Evolutionary conservation across 2,113 vertebrate genomes (phyloP).

Genomic region (Festucalex cinctus): DNA sequence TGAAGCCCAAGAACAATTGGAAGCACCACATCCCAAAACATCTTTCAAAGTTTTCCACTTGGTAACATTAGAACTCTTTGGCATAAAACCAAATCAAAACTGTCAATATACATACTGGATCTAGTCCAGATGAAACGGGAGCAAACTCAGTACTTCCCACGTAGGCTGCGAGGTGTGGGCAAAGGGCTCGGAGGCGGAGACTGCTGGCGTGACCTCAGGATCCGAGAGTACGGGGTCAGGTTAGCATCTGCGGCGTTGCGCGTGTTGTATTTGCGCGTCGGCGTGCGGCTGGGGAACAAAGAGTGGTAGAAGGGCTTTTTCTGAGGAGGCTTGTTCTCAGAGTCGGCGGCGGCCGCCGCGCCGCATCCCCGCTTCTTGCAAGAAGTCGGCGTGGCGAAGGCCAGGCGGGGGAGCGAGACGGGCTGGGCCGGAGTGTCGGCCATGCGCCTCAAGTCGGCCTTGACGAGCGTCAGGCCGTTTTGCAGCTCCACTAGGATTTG

Average conservation of each 20-base stretch:
- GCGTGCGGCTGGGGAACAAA: conserved; percentile 64
- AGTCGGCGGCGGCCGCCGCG: conserved; percentile 50
- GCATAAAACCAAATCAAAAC: not conserved
- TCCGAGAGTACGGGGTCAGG: conserved; percentile 68
- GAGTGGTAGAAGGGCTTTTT: conserved; percentile 83
- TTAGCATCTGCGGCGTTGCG: conserved; percentile 42
- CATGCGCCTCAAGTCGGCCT: conserved; percentile 84
- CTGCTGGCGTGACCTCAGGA: conserved; percentile 74
- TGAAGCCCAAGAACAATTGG: not conserved
- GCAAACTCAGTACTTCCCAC: conserved; percentile 54
- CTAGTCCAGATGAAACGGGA: not conserved
- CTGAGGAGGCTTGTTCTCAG: conserved; percentile 82
- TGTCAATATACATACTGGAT: not conserved
- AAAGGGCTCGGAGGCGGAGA: conserved; percentile 69
- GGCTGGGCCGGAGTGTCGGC: conserved; percentile 68
- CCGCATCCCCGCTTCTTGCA: conserved; percentile 80
- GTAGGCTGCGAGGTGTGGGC: conserved; percentile 61
- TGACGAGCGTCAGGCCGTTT: conserved; percentile 85
- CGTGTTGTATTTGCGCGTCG: conserved; percentile 54
- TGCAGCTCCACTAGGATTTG: conserved; percentile 91
- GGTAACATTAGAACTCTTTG: not conserved
- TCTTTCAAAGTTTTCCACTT: not conserved
- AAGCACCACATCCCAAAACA: not conserved
- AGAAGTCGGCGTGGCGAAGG: conserved; percentile 59
- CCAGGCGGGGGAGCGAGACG: conserved; percentile 73